These are phyloP conservation scores for Osedax fenrisi DNA, from an alignment of 2,888 invertebrate genomes.

Conservation along the genomic window DNA sequence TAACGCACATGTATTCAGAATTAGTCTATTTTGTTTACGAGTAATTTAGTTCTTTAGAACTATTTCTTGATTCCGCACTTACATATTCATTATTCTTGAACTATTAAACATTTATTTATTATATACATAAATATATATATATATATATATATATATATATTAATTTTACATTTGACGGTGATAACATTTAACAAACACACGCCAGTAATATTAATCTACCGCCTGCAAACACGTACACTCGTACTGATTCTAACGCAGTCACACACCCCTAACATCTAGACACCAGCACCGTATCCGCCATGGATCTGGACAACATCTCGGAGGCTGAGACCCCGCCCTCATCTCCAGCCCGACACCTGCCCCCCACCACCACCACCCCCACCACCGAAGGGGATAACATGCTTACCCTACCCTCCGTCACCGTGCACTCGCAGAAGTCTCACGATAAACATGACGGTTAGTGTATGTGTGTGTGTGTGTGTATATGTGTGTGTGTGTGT, in stretches of 20 bases:
- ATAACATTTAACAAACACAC: too few relatives aligned
- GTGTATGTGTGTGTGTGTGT: too few relatives aligned
- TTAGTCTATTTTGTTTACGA: too few relatives aligned
- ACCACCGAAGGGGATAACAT: constrained; percentile 14
- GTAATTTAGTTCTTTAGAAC: too few relatives aligned
- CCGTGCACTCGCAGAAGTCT: background rate
- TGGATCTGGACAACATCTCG: constrained; percentile 50
- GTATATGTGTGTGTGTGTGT: too few relatives aligned
- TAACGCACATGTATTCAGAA: too few relatives aligned
- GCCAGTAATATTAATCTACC: too few relatives aligned
- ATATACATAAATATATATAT: background rate
- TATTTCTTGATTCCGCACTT: background rate
- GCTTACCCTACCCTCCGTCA: background rate
- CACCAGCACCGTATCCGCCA: constrained; percentile 49
- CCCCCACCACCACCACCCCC: constrained; percentile 18
- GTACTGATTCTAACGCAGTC: too few relatives aligned
- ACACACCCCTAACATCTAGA: constrained; percentile 39
- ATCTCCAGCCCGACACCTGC: constrained; percentile 34
- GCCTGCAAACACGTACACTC: too few relatives aligned
- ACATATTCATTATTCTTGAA: background rate
- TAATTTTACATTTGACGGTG: too few relatives aligned
- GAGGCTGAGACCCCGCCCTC: constrained; percentile 51
- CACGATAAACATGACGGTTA: background rate
- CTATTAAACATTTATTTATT: background rate
- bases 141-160: too few relatives aligned